Base-by-base conservation (phyloP, 2,888 invertebrate genomes). In the Tuberolachnus salignus region DNA sequence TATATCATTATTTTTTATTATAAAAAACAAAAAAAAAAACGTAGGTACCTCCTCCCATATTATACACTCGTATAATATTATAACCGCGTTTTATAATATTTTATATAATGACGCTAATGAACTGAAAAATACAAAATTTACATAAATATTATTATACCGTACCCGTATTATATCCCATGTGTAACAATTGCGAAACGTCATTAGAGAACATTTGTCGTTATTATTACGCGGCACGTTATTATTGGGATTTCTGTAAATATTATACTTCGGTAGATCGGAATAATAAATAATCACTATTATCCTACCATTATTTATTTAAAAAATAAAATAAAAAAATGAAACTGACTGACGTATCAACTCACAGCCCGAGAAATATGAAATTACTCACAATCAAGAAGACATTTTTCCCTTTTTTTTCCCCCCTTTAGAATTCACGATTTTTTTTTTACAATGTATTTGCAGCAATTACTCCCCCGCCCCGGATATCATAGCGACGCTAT, bases 171-270 rank as follows among this genome's bases (percentile, higher is more conserved):
- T 34, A 34, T n/a, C n/a, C 4, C 19, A 55, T 53, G 66, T 66
- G 57, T 75, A 67, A 46, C 66, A 21, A 57, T 75, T 57, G 66
- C 75, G 34, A 75, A 75, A 67, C 57, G 26, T 75, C 75, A 75
- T 75, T 75, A 75, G 55, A 19, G 16, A 67, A 67, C 75, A 67
- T 67, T 75, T 75, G 75, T 75, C 66, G 57, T 75, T 26, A 49
- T 34, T 34, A 34, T 34, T 4, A 34, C n/a, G n/a, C n/a, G n/a
- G n/a, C n/a, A n/a, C n/a, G n/a, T n/a, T 34, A 34, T 57, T 57
- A 57, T n/a, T 46, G 19, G 42, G 23, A 64, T 55, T 64, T 74
- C 23, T 42, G 44, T 49, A 19, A 46, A 51, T 61, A 72, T 61
- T 3, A 72, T 71, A 70, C 44, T 34, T 34, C 34, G 6, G 34